Conservation (phyloP, 2,797 vertebrate genomes). For the Sternotherus odoratus region DNA sequence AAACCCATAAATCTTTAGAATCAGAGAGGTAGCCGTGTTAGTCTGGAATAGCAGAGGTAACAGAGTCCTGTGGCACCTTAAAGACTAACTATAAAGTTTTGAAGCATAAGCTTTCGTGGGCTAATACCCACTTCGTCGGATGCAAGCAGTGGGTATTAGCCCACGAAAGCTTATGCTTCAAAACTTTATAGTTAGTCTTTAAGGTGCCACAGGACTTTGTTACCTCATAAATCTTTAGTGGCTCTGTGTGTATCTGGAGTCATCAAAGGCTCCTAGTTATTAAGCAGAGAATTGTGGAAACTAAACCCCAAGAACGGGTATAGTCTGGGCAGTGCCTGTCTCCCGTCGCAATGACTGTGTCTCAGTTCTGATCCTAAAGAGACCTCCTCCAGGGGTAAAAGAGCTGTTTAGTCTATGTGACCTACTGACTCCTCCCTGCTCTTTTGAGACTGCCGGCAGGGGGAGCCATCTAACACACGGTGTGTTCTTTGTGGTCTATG, state of each 20-base stretch:
- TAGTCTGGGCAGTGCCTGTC: neutral
- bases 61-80: no score
- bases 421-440: neutral
- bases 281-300: neutral
- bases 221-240: no score
- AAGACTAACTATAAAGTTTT: no score
- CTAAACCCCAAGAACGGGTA: neutral
- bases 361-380: neutral
- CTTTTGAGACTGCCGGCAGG: neutral
- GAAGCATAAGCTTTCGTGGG: no score
- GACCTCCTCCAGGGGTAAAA: no score
- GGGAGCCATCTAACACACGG: neutral
- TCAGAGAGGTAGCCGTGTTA: no score
- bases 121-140: no score
- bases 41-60: no score
- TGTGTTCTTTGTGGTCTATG: neutral
- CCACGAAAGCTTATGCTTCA: no score
- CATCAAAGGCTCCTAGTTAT: neutral
- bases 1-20: neutral
- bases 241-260: accelerated
- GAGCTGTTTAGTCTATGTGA: neutral
- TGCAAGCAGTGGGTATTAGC: no score
- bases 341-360: neutral
- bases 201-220: no score
- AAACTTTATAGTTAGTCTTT: no score